Base-by-base conservation (phyloP, 2,797 vertebrate species). In the Todus mexicanus region DNA sequence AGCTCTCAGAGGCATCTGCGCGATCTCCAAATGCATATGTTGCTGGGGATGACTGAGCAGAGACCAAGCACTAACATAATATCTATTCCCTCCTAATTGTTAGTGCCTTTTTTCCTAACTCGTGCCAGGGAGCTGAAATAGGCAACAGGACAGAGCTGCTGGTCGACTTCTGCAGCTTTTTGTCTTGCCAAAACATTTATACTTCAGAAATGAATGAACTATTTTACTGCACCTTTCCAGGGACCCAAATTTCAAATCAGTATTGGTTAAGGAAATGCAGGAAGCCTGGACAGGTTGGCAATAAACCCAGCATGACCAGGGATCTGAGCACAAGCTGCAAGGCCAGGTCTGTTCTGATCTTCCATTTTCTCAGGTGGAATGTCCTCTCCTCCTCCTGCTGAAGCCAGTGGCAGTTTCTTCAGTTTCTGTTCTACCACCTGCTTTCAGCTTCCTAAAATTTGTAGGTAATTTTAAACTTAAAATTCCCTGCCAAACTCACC, bases 281-380 rank as follows among this genome's bases (percentile, higher is more conserved):
- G 60, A 73, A 47, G 15, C n/a, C 18, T 63, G 23, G 47, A 22
- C 4, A 65, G 15, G 42, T 29, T 3, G 79, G 19, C 26, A 63
- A 51, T 64, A 56, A 83, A 43, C 15, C 12, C 15, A 48, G 23
- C 3, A 1, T 26, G 37, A 47, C 7, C 20, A 17, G 31, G 15
- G 15, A 19, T 47, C 56, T 45, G 45, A 60, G 59, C 27, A 65
- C 31, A n/a, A 27, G 26, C 38, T 72, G 45, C 10, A 56, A 65
- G 53, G 15, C 29, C 77, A 38, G 25, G n/a, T 6, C 19, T 63
- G 7, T 23, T 7, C 31, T 56, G 27, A 51, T 31, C 15, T 23
- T 14, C 40, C 2, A 0, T 3, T 42, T 20, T 50, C 48, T 61
- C 31, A 40, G 17, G 31, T 0, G 42, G 26, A 38, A 33, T 12